These are phyloP conservation scores for Peribatodes rhomboidaria DNA, from an alignment of 2,888 invertebrate genomes.

Conservation along the genomic window DNA sequence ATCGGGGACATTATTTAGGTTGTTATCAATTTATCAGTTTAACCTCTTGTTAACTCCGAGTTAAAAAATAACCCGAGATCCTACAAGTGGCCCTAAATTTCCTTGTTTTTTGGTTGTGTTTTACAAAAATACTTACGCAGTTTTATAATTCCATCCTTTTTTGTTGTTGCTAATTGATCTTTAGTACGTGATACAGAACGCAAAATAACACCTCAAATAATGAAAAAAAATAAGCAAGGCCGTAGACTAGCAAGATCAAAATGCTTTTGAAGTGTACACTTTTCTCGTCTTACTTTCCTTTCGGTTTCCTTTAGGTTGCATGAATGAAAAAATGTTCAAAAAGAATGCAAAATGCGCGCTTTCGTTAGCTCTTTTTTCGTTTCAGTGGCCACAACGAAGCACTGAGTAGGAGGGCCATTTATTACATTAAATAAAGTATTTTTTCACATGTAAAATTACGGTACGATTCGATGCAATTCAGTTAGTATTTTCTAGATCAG, in stretches of 20 bases:
- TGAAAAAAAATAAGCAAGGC: constrained; percentile 1
- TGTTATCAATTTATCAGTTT: no score
- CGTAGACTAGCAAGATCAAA: constrained; percentile 39
- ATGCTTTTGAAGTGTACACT: constrained; percentile 46
- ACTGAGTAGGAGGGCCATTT: constrained; percentile 13
- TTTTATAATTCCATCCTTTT: no score
- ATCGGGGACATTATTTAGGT: no score
- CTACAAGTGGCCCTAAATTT: no score
- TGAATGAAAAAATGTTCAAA: constrained; percentile 48
- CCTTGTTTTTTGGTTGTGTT: no score
- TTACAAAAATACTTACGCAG: no score
- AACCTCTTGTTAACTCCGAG: no score
- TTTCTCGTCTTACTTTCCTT: constrained; percentile 29
- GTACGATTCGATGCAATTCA: no score
- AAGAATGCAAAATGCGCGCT: constrained; percentile 49
- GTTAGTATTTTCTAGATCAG: no score
- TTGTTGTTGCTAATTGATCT: background rate
- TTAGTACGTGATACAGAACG: background rate
- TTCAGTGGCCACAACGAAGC: constrained; percentile 44
- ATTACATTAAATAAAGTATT: background rate
- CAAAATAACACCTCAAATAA: background rate
- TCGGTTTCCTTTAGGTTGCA: constrained; percentile 43
- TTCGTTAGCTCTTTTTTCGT: constrained; percentile 45
- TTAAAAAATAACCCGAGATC: no score
- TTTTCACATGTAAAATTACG: background rate